Evolutionary conservation across 92 coral and sea anemone genomes (phyloP), one percentile per base, ranked within the genome.

Genomic region (Porites lobata): DNA sequence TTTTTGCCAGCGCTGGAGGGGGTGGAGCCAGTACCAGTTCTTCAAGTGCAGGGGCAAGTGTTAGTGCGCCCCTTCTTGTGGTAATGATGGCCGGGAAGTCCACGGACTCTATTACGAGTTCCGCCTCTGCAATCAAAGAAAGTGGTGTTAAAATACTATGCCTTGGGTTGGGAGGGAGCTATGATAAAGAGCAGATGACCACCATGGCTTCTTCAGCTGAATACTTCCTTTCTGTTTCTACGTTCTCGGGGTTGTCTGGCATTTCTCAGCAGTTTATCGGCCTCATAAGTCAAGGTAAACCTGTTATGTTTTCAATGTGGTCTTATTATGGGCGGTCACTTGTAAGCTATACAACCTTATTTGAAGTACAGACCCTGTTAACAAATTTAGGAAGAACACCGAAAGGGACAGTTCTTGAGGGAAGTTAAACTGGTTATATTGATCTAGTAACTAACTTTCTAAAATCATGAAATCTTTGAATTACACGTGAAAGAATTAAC

Each of bases 21-120:
- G 77, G 65, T 1, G 62, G 83, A 11, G 22, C 83, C 21, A 65
- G 75, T 14, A 86, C 90, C 2, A 92, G 94, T 2, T 58, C 87
- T 18, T 75, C 92, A 4, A 77, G 85, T 19, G 96, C 87, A 21
- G 89, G 91, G 52, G 88, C 84, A 50, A 76, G 94, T 15, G 81
- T 73, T 14, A 52, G 66, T 54, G 87, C 94, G 15, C 94, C 92
- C 38, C 50, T 93, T 8, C 84, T 93, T 4, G 96, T 93, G n/a
- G 96, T 91, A 1, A 88, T 93, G 92, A 84, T 91, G 86, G 96
- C 96, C 2, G 94, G 96, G 15, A 91, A 72, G 43, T 88, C 96
- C 7, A 85, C 76, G 1, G 96, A 93, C 81, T 85, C 94, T 6
- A 88, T 93, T 3, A 82, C 69, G n/a, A 81, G 85, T 7, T 78